Evolutionary conservation across 2,888 invertebrate genomes (phyloP).

Genomic region (Tetramorium bicarinatum): DNA sequence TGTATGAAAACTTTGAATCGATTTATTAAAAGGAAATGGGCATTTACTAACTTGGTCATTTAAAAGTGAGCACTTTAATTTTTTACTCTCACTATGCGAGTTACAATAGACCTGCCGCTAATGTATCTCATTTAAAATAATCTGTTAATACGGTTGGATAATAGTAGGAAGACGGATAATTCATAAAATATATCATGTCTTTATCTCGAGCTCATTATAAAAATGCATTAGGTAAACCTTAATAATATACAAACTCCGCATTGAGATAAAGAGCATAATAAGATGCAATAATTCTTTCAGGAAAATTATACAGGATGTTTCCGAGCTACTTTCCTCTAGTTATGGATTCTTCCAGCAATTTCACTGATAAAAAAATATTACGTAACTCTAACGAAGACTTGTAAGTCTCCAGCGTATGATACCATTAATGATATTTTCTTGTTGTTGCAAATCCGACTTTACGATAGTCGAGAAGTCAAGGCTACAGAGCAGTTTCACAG

Average conservation of each 20-base stretch:
- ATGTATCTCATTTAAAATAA: neutral
- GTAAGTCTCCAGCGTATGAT: neutral
- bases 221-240: constrained; percentile 4
- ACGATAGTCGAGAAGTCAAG: neutral
- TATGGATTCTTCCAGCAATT: constrained; percentile 2
- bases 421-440: neutral
- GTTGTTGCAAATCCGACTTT: constrained; percentile 8
- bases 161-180: neutral
- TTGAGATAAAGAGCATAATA: neutral
- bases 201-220: neutral
- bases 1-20: neutral
- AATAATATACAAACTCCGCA: neutral
- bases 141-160: neutral
- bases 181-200: neutral
- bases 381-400: neutral
- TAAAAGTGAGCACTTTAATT: neutral
- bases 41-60: neutral
- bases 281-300: neutral
- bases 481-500: neutral
- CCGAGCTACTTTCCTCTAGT: neutral
- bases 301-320: constrained; percentile 7
- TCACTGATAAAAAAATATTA: constrained; percentile 3
- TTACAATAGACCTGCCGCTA: neutral
- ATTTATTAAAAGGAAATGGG: neutral
- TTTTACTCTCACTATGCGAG: neutral